A percentile compares a stretch with the other conserved stretches of the same genome.
Evolutionary conservation across 2,888 invertebrate genomes (phyloP).

Genomic region (Ganaspis brasiliensis): DNA sequence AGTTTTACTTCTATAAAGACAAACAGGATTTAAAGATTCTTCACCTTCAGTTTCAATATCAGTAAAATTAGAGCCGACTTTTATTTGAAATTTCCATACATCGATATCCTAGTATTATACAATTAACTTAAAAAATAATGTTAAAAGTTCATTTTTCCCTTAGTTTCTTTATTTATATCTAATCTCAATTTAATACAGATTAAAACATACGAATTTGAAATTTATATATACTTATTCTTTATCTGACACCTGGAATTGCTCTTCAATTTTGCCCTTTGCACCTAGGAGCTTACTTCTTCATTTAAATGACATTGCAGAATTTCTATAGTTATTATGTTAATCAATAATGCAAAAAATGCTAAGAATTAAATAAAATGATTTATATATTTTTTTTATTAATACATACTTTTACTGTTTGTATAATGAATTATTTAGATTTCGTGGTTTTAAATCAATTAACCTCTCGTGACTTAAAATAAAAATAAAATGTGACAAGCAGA

Average conservation of each 20-base stretch:
- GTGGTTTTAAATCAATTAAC: not conserved
- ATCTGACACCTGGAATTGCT: not conserved
- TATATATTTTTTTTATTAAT: not conserved
- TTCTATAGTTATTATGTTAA: slow-evolving; percentile 15
- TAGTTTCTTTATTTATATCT: not conserved
- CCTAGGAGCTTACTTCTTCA: slow-evolving; percentile 3
- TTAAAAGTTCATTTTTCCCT: too few species aligned
- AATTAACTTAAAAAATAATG: too few species aligned
- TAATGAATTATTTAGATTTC: not conserved
- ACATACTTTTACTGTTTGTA: not conserved
- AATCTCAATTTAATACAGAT: not conserved
- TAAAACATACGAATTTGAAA: not conserved
- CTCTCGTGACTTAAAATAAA: not conserved
- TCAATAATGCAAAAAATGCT: not conserved
- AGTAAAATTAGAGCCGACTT: not conserved
- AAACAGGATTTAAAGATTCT: slow-evolving; percentile 1
- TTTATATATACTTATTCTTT: not conserved
- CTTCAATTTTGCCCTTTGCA: not conserved
- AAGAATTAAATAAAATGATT: not conserved
- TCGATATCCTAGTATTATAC: too few species aligned
- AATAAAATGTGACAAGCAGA: not conserved
- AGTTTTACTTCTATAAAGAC: too few species aligned
- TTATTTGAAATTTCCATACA: too few species aligned
- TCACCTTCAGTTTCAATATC: not conserved
- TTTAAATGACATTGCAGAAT: not conserved